These are phyloP conservation scores for Rhabdophis nuchalis DNA, from an alignment of 2,797 vertebrate species.

Conservation along the genomic window DNA sequence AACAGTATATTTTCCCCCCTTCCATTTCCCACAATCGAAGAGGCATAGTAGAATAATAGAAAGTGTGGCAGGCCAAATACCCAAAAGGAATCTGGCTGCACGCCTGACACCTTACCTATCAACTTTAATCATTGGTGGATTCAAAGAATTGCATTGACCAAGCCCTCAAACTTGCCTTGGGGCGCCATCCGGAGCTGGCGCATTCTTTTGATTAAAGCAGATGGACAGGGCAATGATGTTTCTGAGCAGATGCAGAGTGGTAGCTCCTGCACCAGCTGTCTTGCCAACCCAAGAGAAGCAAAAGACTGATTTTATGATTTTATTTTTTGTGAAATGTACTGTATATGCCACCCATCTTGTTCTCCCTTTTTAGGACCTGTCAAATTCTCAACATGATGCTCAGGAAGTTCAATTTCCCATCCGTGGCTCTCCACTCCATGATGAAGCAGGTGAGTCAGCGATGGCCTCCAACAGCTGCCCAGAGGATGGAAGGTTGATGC, in stretches of 20 bases:
- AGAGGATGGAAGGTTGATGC: not conserved
- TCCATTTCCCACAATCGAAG: too few relatives aligned
- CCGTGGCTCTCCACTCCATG: slow-evolving; percentile 91
- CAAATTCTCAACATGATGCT: slow-evolving; percentile 97
- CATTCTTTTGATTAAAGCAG: not conserved
- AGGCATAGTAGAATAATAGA: too few relatives aligned
- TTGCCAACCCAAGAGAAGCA: not conserved
- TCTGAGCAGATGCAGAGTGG: too few relatives aligned
- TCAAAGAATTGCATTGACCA: not conserved
- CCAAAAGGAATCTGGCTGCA: too few relatives aligned
- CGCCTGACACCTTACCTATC: too few relatives aligned
- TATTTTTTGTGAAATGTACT: not conserved
- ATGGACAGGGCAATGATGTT: too few relatives aligned
- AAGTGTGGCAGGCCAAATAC: too few relatives aligned
- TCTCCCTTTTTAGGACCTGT: slow-evolving; percentile 75
- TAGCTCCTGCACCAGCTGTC: not conserved
- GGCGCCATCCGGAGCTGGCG: not conserved
- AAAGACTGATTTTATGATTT: not conserved
- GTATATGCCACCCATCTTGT: not conserved
- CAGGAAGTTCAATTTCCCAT: slow-evolving; percentile 81
- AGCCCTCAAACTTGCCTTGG: not conserved
- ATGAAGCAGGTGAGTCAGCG: slow-evolving; percentile 86
- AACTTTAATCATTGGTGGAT: not conserved
- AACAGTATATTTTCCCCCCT: too few relatives aligned
- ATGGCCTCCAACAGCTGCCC: rapidly evolving